phyloP scores from a whole-genome alignment of 2,113 vertebrate species.

The Antennarius striatus region DNA sequence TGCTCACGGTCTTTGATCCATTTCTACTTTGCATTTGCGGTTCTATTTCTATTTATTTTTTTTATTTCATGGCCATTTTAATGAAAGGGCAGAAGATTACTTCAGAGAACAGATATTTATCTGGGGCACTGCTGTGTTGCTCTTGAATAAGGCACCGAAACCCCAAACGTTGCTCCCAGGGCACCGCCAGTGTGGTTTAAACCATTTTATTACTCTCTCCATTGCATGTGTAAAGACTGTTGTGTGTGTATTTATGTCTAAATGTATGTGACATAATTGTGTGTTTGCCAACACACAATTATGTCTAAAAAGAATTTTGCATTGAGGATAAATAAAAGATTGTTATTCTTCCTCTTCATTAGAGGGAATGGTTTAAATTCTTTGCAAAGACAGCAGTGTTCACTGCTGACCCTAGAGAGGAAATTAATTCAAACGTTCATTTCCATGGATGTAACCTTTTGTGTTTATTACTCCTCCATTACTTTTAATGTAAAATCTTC shows the following conservation, averaged over 20 bases:
- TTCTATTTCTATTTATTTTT: conserved; percentile 38
- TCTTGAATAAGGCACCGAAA: too few species aligned
- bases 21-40: conserved; percentile 3
- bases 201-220: too few species aligned
- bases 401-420: conserved; percentile 49
- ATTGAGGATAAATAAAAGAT: too few species aligned
- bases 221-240: too few species aligned
- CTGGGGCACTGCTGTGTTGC: conserved; percentile 25
- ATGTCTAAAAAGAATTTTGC: too few species aligned
- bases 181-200: too few species aligned
- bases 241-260: too few species aligned
- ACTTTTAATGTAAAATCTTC: conserved; percentile 20
- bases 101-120: conserved; percentile 58
- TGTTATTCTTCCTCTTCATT: conserved; percentile 44
- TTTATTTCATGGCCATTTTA: conserved; percentile 52
- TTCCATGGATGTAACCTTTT: conserved; percentile 25
- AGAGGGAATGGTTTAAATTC: conserved; percentile 49
- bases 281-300: too few species aligned
- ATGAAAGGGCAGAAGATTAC: conserved; percentile 38
- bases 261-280: too few species aligned
- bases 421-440: conserved; percentile 46
- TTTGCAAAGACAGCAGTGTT: conserved; percentile 45
- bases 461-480: conserved; percentile 29
- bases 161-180: too few species aligned
- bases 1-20: conserved; percentile 41